These are phyloP conservation scores for Salvator merianae DNA, from an alignment of 2,113 vertebrate species.

Conservation along the genomic window DNA sequence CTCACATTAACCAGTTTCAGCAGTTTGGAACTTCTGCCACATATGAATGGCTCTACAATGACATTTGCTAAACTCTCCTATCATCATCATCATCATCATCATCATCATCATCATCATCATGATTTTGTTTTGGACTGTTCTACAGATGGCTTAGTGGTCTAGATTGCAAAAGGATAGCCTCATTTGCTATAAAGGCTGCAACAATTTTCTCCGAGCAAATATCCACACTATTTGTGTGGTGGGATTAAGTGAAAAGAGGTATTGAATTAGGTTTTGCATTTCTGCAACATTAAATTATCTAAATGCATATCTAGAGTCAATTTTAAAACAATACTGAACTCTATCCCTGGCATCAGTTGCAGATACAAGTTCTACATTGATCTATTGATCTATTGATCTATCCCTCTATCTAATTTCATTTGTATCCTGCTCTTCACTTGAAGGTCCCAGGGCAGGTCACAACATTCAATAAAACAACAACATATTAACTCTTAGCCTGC, in stretches of 20 bases:
- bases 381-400: no score
- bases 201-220: background rate
- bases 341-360: background rate
- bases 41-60: background rate
- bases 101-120: no score
- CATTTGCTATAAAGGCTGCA: background rate
- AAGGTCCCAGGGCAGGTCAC: no score
- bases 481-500: conserved; percentile 7
- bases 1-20: rapidly evolving
- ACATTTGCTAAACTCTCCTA: background rate
- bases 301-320: conserved; percentile 25
- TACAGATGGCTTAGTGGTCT: conserved; percentile 8
- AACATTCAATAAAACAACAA: rapidly evolving
- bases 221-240: background rate
- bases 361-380: background rate
- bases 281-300: conserved; percentile 40
- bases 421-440: no score
- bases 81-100: no score
- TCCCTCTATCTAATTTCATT: no score
- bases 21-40: background rate
- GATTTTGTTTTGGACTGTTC: background rate
- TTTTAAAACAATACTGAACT: background rate
- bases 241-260: conserved; percentile 36
- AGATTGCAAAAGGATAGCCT: background rate
- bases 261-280: conserved; percentile 45